Conservation (phyloP, 2,797 vertebrate species). For the Furcifer pardalis region DNA sequence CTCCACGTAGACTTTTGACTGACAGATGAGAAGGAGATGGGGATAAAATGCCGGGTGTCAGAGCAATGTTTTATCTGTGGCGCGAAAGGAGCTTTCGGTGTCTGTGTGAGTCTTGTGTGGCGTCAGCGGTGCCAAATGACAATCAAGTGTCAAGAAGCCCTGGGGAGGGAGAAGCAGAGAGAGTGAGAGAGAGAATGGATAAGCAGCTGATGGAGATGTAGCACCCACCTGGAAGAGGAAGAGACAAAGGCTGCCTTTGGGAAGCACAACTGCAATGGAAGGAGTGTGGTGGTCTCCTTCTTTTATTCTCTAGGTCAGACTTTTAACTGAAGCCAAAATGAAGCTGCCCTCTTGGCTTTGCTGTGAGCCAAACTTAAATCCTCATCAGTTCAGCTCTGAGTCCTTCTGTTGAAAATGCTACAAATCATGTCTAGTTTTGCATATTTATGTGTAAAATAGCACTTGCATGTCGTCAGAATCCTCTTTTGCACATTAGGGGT, state of each 20-base stretch:
- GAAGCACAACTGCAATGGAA: neutral
- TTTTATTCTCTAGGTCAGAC: too few relatives aligned
- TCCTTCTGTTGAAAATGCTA: too few relatives aligned
- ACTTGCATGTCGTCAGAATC: neutral
- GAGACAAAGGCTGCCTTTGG: neutral
- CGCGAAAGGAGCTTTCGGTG: neutral
- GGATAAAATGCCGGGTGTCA: conserved; percentile 29
- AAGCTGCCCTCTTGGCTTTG: too few relatives aligned
- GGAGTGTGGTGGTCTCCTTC: neutral
- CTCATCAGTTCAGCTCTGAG: too few relatives aligned
- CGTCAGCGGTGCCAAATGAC: neutral
- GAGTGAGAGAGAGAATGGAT: neutral
- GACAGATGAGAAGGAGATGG: conserved; percentile 38
- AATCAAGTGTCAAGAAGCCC: fast-evolving
- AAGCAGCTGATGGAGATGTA: neutral
- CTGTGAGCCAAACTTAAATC: too few relatives aligned
- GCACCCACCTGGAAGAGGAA: neutral
- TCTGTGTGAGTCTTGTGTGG: neutral
- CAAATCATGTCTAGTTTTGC: neutral
- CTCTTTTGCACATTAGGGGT: neutral
- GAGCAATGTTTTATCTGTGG: fast-evolving
- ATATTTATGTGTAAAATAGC: neutral
- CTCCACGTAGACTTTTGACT: fast-evolving
- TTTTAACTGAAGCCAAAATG: too few relatives aligned
- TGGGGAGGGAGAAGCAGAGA: neutral